phyloP scores from a whole-genome alignment of 2,888 invertebrate species.

The Troides oblongomaculatus region DNA sequence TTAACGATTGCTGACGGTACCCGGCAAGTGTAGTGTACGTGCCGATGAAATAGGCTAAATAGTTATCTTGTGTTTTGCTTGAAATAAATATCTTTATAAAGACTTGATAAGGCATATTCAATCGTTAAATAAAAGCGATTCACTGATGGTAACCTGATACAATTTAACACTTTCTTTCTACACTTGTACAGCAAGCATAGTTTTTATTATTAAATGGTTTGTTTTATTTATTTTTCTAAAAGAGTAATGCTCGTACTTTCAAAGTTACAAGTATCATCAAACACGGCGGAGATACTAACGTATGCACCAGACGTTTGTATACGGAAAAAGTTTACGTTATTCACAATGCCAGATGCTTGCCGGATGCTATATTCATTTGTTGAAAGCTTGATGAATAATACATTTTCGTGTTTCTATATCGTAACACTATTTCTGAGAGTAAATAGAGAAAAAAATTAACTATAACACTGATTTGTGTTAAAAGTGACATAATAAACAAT shows the following conservation, averaged over 20 bases:
- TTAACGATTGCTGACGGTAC: no score
- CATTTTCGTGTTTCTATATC: constrained; percentile 40
- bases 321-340: constrained; percentile 24
- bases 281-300: constrained; percentile 10
- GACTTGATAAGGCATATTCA: no score
- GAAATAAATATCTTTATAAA: no score
- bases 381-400: constrained; percentile 58
- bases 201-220: no score
- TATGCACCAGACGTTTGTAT: constrained; percentile 14
- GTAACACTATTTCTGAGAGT: constrained; percentile 18
- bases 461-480: neutral
- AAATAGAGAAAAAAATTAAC: constrained; percentile 3
- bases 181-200: neutral
- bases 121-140: no score
- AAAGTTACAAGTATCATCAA: constrained; percentile 15
- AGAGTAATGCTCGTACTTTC: constrained; percentile 1
- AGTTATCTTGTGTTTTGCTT: no score
- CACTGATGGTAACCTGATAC: no score
- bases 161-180: neutral
- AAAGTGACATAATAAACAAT: neutral
- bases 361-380: constrained; percentile 38
- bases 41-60: no score
- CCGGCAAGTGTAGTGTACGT: no score
- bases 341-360: constrained; percentile 25
- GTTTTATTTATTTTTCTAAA: neutral